Percentiles rank a stretch among this genome's conserved stretches.
phyloP scores from a whole-genome alignment of 2,113 vertebrate genomes.

The Mystacornis crossleyi region DNA sequence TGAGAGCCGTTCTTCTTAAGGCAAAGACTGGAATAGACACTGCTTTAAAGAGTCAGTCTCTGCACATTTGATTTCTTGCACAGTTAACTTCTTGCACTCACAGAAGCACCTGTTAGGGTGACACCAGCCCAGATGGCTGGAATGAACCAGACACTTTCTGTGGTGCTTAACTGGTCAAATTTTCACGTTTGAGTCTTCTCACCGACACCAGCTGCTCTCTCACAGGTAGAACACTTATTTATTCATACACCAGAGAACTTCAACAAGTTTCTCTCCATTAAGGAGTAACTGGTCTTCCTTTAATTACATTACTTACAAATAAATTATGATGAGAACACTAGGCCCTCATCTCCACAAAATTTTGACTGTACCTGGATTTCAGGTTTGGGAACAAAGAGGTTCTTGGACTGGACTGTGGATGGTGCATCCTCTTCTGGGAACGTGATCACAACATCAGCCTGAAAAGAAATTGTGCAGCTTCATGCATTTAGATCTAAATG shows the following conservation, averaged over 20 bases:
- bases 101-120: background rate
- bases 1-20: background rate
- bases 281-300: background rate
- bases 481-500: background rate
- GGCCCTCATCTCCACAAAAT: background rate
- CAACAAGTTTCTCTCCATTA: background rate
- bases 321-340: background rate
- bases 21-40: background rate
- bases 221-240: background rate
- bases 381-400: conserved; percentile 92
- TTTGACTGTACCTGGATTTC: conserved; percentile 90
- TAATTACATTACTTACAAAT: background rate
- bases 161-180: background rate
- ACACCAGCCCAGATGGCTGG: background rate
- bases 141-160: background rate
- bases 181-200: background rate
- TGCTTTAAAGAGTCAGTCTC: background rate
- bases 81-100: background rate
- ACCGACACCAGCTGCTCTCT: background rate
- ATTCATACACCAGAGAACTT: background rate
- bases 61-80: background rate
- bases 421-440: conserved; percentile 95
- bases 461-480: background rate
- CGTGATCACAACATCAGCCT: conserved; percentile 94
- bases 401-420: conserved; percentile 87